Percentiles rank a stretch among this genome's conserved stretches.
phyloP scores from a whole-genome alignment of 1,140 invertebrate species.

The Chionoecetes opilio region DNA sequence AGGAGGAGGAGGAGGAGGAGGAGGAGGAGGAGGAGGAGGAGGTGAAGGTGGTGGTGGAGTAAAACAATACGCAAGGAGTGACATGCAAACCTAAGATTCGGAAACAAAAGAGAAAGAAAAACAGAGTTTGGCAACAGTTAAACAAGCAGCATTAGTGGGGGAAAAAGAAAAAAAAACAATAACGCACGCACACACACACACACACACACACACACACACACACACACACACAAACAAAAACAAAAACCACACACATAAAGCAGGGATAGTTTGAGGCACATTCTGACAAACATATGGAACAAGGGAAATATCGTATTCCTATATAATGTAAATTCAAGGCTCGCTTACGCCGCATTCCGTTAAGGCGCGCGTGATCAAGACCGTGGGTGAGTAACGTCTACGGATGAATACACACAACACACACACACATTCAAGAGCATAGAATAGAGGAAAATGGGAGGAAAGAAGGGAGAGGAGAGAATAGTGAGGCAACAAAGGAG shows the following conservation, averaged over 20 bases:
- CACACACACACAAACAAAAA: not conserved
- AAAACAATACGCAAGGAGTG: not conserved
- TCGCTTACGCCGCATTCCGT: too few species aligned
- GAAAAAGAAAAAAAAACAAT: not conserved
- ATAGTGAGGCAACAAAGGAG: not conserved
- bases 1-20: too few species aligned
- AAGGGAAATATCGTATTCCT: too few species aligned
- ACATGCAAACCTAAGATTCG: not conserved
- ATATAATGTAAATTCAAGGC: too few species aligned
- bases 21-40: too few species aligned
- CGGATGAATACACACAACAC: conserved; percentile 14
- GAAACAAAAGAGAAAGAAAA: conserved; percentile 20
- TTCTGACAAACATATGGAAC: too few species aligned
- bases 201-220: conserved; percentile 27
- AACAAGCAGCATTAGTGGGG: not conserved
- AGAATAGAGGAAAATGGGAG: not conserved
- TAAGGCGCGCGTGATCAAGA: too few species aligned
- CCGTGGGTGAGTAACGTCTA: too few species aligned
- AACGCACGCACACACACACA: conserved; percentile 13
- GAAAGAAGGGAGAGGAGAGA: not conserved
- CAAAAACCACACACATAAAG: too few species aligned
- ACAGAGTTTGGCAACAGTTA: not conserved
- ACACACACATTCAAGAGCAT: not conserved
- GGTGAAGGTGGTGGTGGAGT: not conserved
- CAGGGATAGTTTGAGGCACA: too few species aligned